phyloP scores from a whole-genome alignment of 2,888 invertebrate genomes.

The Orthosia gracilis region DNA sequence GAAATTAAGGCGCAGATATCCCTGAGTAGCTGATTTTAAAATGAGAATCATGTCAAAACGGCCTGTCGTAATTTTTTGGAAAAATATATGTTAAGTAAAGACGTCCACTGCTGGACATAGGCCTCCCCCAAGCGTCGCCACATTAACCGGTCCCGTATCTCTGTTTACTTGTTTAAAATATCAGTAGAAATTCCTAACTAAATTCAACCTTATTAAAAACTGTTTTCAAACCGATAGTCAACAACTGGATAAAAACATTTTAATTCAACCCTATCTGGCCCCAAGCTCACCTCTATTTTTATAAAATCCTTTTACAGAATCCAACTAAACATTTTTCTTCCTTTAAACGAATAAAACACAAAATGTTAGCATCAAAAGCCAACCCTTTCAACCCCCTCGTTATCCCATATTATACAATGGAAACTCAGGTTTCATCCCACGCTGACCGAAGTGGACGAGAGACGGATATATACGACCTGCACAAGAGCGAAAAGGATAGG shows the following conservation, averaged over 20 bases:
- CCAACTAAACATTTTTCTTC: slow-evolving; percentile 48
- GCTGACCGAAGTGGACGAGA: slow-evolving; percentile 81
- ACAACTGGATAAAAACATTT: background rate
- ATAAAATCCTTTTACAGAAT: slow-evolving; percentile 35
- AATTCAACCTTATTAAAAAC: background rate
- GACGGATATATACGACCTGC: slow-evolving; percentile 67
- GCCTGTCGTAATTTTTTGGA: too few relatives aligned
- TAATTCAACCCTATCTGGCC: background rate
- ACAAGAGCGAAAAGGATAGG: slow-evolving; percentile 74
- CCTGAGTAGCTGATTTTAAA: too few relatives aligned
- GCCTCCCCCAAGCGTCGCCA: too few relatives aligned
- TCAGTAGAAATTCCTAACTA: background rate
- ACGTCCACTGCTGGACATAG: too few relatives aligned
- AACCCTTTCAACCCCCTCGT: slow-evolving; percentile 70
- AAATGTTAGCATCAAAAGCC: slow-evolving; percentile 65
- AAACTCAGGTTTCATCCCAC: slow-evolving; percentile 82
- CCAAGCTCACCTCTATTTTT: background rate
- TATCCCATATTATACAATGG: slow-evolving; percentile 82
- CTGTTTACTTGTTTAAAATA: too few relatives aligned
- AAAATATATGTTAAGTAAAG: too few relatives aligned
- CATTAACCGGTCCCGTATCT: too few relatives aligned
- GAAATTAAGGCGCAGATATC: too few relatives aligned
- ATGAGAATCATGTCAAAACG: too few relatives aligned
- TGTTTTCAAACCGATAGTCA: background rate
- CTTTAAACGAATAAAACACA: slow-evolving; percentile 57